These are phyloP conservation scores for Macrosiphum euphorbiae DNA, from an alignment of 2,888 invertebrate species.

Conservation along the genomic window DNA sequence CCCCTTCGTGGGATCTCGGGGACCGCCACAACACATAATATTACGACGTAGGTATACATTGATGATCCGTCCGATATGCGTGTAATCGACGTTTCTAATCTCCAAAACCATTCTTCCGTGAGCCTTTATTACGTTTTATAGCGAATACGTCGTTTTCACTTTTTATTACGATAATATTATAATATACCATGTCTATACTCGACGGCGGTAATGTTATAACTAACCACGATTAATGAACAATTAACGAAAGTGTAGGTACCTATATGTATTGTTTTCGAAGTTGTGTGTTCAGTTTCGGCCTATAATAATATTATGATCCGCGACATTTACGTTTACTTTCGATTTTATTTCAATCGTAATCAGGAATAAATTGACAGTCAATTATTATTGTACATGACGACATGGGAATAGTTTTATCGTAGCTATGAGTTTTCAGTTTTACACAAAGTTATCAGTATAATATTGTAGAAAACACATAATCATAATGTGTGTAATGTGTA, in stretches of 20 bases:
- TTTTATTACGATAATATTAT: not conserved
- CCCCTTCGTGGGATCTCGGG: not conserved
- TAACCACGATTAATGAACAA: not conserved
- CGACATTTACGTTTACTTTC: not conserved
- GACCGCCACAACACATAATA: not conserved
- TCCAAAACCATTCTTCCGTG: not conserved
- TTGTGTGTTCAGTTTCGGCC: not conserved
- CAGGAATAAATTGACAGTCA: not conserved
- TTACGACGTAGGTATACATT: not conserved
- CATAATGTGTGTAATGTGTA: not conserved
- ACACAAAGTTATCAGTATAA: conserved; percentile 28
- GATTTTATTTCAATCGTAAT: not conserved
- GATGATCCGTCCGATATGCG: not conserved
- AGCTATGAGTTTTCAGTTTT: not conserved
- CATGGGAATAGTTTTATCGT: conserved; percentile 13
- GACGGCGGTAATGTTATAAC: not conserved
- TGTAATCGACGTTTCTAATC: conserved; percentile 14
- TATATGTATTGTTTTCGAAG: not conserved
- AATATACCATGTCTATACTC: not conserved
- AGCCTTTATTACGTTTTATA: not conserved
- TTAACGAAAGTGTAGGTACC: not conserved
- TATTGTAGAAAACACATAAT: not conserved
- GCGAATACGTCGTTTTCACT: not conserved
- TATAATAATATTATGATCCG: not conserved
- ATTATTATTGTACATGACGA: not conserved